phyloP scores from a whole-genome alignment of 1,140 invertebrate species.

The Aphelinus atriplicis region DNA sequence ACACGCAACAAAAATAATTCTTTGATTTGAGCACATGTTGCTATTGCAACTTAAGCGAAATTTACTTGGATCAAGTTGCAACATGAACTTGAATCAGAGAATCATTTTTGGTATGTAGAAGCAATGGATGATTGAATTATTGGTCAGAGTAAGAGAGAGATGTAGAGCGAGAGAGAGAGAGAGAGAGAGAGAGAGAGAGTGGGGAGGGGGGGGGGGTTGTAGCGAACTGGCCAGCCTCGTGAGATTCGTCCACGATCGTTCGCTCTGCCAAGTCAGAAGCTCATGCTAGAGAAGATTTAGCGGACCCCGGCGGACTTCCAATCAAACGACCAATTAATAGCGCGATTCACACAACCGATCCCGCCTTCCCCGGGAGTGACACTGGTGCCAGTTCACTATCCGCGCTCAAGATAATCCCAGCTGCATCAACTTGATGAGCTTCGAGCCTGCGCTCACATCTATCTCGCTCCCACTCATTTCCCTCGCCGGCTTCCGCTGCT shows the following conservation, averaged over 20 bases:
- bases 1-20: too few species aligned
- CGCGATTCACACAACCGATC: constrained; percentile 38
- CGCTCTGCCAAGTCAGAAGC: not conserved
- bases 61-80: too few species aligned
- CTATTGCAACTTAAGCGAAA: too few species aligned
- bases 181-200: not conserved
- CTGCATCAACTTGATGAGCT: constrained; percentile 66
- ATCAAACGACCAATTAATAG: constrained; percentile 65
- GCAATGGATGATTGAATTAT: too few species aligned
- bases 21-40: too few species aligned
- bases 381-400: constrained; percentile 49
- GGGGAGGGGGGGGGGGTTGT: not conserved
- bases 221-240: not conserved
- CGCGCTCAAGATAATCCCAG: constrained; percentile 61
- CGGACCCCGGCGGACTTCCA: constrained; percentile 53
- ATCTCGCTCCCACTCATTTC: constrained; percentile 39
- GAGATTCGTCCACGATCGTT: not conserved
- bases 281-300: constrained; percentile 18
- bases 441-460: constrained; percentile 50
- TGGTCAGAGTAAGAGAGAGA: too few species aligned
- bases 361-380: constrained; percentile 53
- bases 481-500: constrained; percentile 30
- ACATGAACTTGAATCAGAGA: too few species aligned
- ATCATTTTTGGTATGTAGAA: too few species aligned
- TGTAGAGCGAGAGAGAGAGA: too few species aligned